Base-by-base conservation (phyloP, 2,797 vertebrate genomes). In the Sitta carolinensis region DNA sequence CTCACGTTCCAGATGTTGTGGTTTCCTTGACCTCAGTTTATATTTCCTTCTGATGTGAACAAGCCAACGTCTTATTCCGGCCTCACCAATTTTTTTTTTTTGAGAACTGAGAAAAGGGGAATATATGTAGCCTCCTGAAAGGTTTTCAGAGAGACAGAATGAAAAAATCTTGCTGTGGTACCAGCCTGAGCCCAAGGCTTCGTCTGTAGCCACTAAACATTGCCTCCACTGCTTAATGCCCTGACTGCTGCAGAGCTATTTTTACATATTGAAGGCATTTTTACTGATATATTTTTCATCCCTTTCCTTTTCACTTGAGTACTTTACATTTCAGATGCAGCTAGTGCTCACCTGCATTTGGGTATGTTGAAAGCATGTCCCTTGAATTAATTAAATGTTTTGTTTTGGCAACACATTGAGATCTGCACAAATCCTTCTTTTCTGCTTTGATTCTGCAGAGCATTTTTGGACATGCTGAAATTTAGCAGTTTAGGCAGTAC, bases 1-100 rank as follows among this genome's bases (percentile, higher is more conserved):
- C 97, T 98, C 97, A 95, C 91, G 11, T 98, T 98, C 98, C 98
- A 99, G 98, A 98, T 99, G 98, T 98, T 98, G 97, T n/a, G 96
- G 96, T 98, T 98, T 98, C 97, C 97, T 97, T 97, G 96, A 97
- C 96, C 97, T 95, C 89, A 78, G 97, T 98, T 98, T 98, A 97
- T 97, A 93, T 97, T 98, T 97, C 95, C 96, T 88, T 96, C 90
- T 93, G 94, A 92, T 77, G 78, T 94, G 96, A 97, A 96, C 91
- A 96, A 89, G 91, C 81, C 84, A 29, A 40, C 11, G 2, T 93
- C 93, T 97, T 87, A 77, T 89, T 95, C 50, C 1, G 7, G 72
- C 74, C 84, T 82, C 48, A 64, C 58, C 79, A 42, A 38, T 89
- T 95, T 78, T 95, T 79, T 36, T 36, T 84, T 79, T 89, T n/a